Conservation (phyloP, 2,888 invertebrate genomes). For the Cantharis flavilabris region DNA sequence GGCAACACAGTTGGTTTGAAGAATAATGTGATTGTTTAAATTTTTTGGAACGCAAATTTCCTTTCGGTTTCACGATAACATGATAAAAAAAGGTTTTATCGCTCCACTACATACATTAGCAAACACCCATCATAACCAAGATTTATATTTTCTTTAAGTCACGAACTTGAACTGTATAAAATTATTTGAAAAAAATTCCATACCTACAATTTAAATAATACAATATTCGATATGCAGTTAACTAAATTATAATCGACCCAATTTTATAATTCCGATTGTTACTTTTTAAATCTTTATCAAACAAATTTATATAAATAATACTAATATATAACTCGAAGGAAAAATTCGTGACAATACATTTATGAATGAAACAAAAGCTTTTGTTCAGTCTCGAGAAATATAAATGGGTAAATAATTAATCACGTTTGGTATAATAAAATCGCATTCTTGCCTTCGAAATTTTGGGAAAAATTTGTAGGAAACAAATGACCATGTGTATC, state of each 20-base stretch:
- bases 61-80: neutral
- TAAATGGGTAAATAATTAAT: constrained; percentile 1
- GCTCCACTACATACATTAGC: neutral
- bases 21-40: neutral
- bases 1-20: neutral
- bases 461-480: neutral
- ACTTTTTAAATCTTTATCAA: constrained; percentile 1
- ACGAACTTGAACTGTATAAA: constrained; percentile 33
- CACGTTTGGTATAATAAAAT: neutral
- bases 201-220: constrained; percentile 23
- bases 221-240: constrained; percentile 22
- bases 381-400: neutral
- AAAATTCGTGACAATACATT: neutral
- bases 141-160: constrained; percentile 16
- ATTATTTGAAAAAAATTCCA: constrained; percentile 30
- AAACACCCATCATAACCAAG: neutral
- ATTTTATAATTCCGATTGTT: constrained; percentile 16
- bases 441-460: too few species aligned
- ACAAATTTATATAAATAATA: neutral
- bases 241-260: constrained; percentile 20
- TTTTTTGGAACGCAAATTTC: neutral
- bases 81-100: neutral
- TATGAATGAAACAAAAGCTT: constrained; percentile 10
- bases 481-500: too few species aligned
- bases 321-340: neutral